Percentiles rank a stretch among this genome's conserved stretches.
Evolutionary conservation across 2,797 vertebrate genomes (phyloP).

Genomic region (Peromyscus melanophrys): DNA sequence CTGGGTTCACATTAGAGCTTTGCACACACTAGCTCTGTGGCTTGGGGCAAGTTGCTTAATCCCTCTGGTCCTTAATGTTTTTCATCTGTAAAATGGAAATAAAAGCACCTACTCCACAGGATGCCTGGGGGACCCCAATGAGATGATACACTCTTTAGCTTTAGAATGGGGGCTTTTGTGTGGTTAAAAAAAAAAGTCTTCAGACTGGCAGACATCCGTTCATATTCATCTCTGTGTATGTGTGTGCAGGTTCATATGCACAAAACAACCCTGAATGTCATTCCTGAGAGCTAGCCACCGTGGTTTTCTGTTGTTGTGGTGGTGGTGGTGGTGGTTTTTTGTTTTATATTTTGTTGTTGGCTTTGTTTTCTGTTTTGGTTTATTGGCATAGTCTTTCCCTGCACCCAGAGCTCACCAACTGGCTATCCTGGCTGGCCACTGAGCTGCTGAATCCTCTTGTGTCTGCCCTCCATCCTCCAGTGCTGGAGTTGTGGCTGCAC

Average conservation of each 20-base stretch:
- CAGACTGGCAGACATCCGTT: background rate
- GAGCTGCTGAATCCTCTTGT: background rate
- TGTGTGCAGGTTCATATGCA: background rate
- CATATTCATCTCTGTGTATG: background rate
- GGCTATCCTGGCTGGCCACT: background rate
- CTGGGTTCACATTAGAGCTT: background rate
- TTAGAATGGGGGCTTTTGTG: background rate
- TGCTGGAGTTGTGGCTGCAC: background rate
- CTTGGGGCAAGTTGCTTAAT: background rate
- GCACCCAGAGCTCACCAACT: background rate
- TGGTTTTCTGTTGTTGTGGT: background rate
- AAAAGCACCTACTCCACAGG: constrained; percentile 14
- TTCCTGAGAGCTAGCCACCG: background rate
- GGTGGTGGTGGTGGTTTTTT: background rate
- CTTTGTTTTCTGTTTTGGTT: background rate
- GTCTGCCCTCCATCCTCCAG: background rate
- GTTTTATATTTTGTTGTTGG: background rate
- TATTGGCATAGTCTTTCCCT: background rate
- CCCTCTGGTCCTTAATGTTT: constrained; percentile 36
- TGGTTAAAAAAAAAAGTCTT: background rate
- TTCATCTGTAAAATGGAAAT: constrained; percentile 45
- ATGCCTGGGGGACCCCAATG: constrained; percentile 27
- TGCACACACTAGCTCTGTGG: background rate
- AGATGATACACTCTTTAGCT: background rate
- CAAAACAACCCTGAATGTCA: background rate